Evolutionary conservation across 2,888 invertebrate species (phyloP).

Genomic region (Dyspetes luteomarginatus): DNA sequence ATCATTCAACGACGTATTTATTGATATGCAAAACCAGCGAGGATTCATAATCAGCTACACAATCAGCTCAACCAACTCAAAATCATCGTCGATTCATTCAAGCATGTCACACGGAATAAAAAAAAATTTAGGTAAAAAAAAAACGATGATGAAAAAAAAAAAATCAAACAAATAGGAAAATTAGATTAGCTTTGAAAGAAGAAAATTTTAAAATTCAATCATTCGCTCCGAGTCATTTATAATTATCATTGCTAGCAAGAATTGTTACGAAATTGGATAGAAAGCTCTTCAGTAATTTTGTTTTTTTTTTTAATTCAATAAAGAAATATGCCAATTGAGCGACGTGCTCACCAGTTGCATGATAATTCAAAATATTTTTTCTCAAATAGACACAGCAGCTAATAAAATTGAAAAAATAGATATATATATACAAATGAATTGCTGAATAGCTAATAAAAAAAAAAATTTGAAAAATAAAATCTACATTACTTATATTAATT

Average conservation of each 20-base stretch:
- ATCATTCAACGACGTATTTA: constrained; percentile 31
- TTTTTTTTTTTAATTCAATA: too few species aligned
- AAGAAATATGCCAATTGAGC: too few species aligned
- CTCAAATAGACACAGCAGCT: too few species aligned
- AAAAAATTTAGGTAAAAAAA: neutral
- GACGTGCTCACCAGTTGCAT: too few species aligned
- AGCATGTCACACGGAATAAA: neutral
- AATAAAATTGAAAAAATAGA: too few species aligned
- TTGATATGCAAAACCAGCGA: neutral
- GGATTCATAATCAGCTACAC: neutral
- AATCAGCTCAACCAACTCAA: neutral
- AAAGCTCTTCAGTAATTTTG: neutral
- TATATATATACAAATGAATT: too few species aligned
- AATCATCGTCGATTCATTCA: constrained; percentile 23
- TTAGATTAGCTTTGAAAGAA: neutral
- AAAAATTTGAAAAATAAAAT: neutral
- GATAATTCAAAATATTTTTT: too few species aligned
- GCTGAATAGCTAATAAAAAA: too few species aligned
- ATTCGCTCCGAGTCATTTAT: neutral
- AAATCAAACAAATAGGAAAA: neutral
- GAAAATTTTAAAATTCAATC: neutral
- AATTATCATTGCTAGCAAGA: neutral
- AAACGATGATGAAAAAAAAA: constrained; percentile 16
- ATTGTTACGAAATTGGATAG: neutral
- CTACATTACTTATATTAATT: neutral